Percentiles rank a stretch among this genome's conserved stretches.
Conservation (phyloP, 2,888 invertebrate genomes). For the Lathronympha strigana region DNA sequence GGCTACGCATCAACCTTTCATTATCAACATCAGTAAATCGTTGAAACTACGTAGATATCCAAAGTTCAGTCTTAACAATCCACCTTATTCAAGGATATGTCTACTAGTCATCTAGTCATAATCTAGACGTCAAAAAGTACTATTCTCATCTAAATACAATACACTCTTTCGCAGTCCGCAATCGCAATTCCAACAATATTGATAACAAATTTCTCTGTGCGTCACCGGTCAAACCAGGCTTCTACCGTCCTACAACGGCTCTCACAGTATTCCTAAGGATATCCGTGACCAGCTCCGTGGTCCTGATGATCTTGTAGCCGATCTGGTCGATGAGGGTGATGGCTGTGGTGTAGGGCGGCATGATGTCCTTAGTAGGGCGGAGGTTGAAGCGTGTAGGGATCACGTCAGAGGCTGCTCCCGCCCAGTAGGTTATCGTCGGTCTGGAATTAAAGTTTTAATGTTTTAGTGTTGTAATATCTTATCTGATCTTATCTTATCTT, state of each 20-base stretch:
- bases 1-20: neutral
- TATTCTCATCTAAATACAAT: too few species aligned
- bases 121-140: too few species aligned
- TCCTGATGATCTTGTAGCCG: slow-evolving; percentile 77
- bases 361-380: slow-evolving; percentile 60
- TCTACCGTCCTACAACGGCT: slow-evolving; percentile 71
- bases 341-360: slow-evolving; percentile 67
- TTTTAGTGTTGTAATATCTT: neutral
- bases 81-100: too few species aligned
- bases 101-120: too few species aligned
- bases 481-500: too few species aligned
- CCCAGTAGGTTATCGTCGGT: slow-evolving; percentile 64
- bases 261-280: slow-evolving; percentile 75
- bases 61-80: neutral
- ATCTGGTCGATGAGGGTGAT: slow-evolving; percentile 79
- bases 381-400: slow-evolving; percentile 67
- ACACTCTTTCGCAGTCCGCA: too few species aligned
- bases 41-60: neutral
- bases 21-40: neutral
- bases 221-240: neutral
- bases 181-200: neutral
- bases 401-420: slow-evolving; percentile 58
- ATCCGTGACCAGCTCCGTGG: slow-evolving; percentile 77
- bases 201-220: neutral
- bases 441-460: slow-evolving; percentile 55